Base-by-base conservation (phyloP, 2,888 invertebrate species). In the Lycocerus yunnanus region DNA sequence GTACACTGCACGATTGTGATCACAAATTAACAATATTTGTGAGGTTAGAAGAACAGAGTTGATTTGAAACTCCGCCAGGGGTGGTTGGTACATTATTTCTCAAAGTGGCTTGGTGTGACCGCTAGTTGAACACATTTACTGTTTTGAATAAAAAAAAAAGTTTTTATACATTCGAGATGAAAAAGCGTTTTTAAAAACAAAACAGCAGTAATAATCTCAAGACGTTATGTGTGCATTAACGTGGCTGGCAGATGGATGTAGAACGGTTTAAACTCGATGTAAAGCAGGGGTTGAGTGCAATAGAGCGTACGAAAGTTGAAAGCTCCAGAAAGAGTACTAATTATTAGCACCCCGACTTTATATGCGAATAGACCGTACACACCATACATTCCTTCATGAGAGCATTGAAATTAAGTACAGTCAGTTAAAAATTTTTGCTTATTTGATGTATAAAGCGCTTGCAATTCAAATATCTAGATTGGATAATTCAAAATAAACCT, bases 261-360 rank as follows among this genome's bases (percentile, higher is more conserved):
- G 74, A 74, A 66, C 74, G 76, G 76, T 76, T 76, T 70, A 72
- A 72, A 73, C 16, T 21, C 71, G 60, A 27, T 77, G 72, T 74
- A 74, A 77, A 72, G 74, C 74, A 74, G 74, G 79, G 80, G 78
- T 78, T 78, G 79, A 81, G 82, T 80, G 81, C 81, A 82, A 82
- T 81, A 82, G 82, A 83, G 83, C 81, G 82, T 79, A 81, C 77
- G 82, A 81, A 70, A 75, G 75, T 70, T 82, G 80, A 82, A 83
- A 82, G 77, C 81, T 80, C 77, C 82, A 84, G 84, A 83, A 85
- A 83, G 82, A 85, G 84, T 80, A 84, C 85, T 85, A 86, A 86
- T 86, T 86, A 86, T 85, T 83, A 81, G 83, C 85, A 85, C 85
- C 85, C 84, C 80, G 81, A 73, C 76, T 75, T 75, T 75, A 72